Evolutionary conservation across 2,888 invertebrate species (phyloP).

Genomic region (Chalcis sispes): DNA sequence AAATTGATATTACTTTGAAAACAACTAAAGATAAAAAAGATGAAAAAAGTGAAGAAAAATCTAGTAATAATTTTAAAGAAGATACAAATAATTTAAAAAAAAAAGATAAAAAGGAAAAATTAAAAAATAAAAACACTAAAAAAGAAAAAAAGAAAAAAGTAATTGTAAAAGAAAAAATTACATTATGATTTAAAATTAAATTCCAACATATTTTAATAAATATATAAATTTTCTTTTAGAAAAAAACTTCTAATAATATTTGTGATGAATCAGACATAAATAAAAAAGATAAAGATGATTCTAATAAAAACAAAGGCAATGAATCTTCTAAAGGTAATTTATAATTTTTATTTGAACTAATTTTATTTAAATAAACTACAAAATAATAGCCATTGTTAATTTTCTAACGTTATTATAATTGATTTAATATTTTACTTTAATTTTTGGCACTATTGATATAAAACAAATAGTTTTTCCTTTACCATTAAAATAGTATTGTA

Average conservation of each 20-base stretch:
- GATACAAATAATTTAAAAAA: slow-evolving; percentile 53
- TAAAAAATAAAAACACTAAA: slow-evolving; percentile 64
- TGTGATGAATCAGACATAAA: slow-evolving; percentile 41
- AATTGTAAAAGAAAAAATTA: slow-evolving; percentile 41
- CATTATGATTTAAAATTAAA: neutral
- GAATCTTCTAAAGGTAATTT: slow-evolving; percentile 28
- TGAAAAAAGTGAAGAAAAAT: slow-evolving; percentile 63
- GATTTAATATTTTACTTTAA: neutral
- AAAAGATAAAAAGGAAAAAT: slow-evolving; percentile 62
- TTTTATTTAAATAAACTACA: no score
- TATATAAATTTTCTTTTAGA: slow-evolving; percentile 29
- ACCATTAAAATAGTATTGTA: neutral
- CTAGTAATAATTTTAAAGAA: slow-evolving; percentile 57
- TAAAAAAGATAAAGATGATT: slow-evolving; percentile 68
- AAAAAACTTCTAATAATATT: slow-evolving; percentile 33
- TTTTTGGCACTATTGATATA: no score
- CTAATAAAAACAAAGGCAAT: slow-evolving; percentile 22
- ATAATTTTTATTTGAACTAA: no score
- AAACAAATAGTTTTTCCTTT: neutral
- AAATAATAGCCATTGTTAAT: no score
- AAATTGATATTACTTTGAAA: slow-evolving; percentile 74
- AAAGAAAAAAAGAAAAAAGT: slow-evolving; percentile 67
- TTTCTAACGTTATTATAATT: neutral
- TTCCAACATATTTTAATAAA: neutral
- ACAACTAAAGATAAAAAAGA: slow-evolving; percentile 68